phyloP scores from a whole-genome alignment of 1,140 invertebrate genomes.

The Laupala kohalensis region DNA sequence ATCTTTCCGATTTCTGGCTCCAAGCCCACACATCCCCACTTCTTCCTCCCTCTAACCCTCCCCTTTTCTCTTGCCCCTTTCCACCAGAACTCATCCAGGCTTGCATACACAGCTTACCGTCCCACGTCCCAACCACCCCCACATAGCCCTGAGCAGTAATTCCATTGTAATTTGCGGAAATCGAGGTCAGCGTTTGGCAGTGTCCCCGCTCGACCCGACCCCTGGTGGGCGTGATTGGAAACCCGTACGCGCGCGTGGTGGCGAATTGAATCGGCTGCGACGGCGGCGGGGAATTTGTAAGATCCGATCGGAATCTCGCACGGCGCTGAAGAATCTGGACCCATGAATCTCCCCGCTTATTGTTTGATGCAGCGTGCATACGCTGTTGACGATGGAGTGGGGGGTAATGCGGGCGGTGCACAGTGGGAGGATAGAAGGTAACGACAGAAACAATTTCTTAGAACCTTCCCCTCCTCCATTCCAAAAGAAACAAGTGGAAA shows the following conservation, averaged over 20 bases:
- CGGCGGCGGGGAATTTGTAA: neutral
- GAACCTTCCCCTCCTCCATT: neutral
- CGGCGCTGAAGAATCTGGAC: neutral
- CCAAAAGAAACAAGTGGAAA: too few relatives aligned
- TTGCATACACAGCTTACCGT: neutral
- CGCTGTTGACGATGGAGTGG: neutral
- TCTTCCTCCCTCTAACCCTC: too few relatives aligned
- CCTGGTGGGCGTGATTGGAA: neutral
- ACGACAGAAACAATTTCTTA: neutral
- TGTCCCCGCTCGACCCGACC: neutral
- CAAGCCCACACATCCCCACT: too few relatives aligned
- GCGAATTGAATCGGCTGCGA: neutral
- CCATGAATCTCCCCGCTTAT: neutral
- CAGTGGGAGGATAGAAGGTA: too few relatives aligned
- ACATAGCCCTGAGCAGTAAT: neutral
- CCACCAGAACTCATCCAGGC: neutral
- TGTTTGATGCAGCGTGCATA: neutral
- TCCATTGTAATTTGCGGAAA: neutral
- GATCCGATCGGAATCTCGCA: neutral
- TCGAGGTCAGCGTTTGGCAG: neutral
- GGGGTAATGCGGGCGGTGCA: neutral
- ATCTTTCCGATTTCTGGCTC: neutral
- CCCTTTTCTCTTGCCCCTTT: neutral
- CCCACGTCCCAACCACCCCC: too few relatives aligned
- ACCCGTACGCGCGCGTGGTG: neutral